phyloP scores from a whole-genome alignment of 2,113 vertebrate genomes.

The Peromyscus leucopus region DNA sequence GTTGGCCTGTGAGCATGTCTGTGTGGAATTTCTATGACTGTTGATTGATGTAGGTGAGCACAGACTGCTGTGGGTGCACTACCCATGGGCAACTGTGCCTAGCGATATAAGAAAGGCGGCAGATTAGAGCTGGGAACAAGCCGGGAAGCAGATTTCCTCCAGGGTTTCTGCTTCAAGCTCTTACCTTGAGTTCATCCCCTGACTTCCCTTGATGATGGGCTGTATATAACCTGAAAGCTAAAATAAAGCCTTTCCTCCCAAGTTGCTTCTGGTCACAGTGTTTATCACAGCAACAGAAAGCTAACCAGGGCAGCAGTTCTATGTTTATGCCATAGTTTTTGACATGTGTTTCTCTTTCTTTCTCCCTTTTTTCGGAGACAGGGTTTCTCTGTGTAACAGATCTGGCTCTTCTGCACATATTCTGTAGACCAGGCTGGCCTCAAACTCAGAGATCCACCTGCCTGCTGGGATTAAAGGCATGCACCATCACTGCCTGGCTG shows the following conservation, averaged over 20 bases:
- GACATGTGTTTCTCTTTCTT: not conserved
- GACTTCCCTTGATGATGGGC: not conserved
- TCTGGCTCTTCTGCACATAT: too few relatives aligned
- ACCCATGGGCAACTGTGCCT: not conserved
- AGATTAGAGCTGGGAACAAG: not conserved
- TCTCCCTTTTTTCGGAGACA: not conserved
- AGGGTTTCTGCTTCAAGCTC: not conserved
- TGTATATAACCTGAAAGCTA: not conserved
- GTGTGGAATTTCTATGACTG: not conserved
- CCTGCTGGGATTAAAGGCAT: not conserved
- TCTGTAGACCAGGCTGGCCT: not conserved
- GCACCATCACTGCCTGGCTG: not conserved
- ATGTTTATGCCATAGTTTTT: conserved; percentile 23
- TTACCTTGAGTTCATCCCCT: not conserved
- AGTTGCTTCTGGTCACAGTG: not conserved
- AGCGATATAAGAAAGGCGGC: too few relatives aligned
- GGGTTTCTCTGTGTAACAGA: too few relatives aligned
- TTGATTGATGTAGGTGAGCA: not conserved
- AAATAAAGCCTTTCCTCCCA: not conserved
- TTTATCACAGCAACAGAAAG: not conserved
- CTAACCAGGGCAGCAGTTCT: not conserved
- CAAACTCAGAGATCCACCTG: not conserved
- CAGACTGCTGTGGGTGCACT: not conserved
- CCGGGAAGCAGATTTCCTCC: not conserved
- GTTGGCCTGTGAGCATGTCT: not conserved